phyloP scores from a whole-genome alignment of 2,797 vertebrate genomes.

The Novumbra hubbsi region DNA sequence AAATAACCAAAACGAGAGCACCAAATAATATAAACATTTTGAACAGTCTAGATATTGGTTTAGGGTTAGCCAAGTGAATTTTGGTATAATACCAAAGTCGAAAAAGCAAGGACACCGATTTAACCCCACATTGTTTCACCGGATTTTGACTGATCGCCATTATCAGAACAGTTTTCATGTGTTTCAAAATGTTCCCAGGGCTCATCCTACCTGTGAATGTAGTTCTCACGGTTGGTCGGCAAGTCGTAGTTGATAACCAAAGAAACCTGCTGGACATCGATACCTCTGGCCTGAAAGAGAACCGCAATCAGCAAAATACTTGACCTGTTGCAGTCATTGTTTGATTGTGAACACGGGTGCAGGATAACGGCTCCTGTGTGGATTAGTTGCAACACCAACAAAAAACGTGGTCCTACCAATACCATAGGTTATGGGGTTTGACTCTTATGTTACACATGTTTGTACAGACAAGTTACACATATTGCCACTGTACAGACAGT shows the following conservation, averaged over 20 bases:
- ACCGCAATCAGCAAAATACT: neutral
- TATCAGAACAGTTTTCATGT: too few relatives aligned
- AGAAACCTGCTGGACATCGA: slow-evolving; percentile 90
- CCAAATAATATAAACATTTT: neutral
- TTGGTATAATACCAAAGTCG: too few relatives aligned
- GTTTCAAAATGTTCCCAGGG: neutral
- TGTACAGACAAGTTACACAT: neutral
- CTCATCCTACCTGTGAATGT: slow-evolving; percentile 83
- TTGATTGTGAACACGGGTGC: neutral
- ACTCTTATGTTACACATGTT: neutral
- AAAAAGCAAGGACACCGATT: too few relatives aligned
- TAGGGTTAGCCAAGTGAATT: too few relatives aligned
- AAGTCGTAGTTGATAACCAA: slow-evolving; percentile 92
- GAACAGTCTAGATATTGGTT: too few relatives aligned
- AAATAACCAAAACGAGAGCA: neutral
- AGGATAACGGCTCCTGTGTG: neutral
- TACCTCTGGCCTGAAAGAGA: slow-evolving; percentile 80
- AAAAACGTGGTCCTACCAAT: neutral
- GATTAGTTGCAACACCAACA: neutral
- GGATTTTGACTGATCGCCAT: too few relatives aligned
- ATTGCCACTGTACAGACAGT: neutral
- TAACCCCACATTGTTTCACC: too few relatives aligned
- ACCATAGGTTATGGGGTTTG: neutral
- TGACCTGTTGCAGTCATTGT: neutral
- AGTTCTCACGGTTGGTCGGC: slow-evolving; percentile 91